These are phyloP conservation scores for Cyprinodon brontotheroides DNA, from an alignment of 2,113 vertebrate genomes.

Conservation along the genomic window DNA sequence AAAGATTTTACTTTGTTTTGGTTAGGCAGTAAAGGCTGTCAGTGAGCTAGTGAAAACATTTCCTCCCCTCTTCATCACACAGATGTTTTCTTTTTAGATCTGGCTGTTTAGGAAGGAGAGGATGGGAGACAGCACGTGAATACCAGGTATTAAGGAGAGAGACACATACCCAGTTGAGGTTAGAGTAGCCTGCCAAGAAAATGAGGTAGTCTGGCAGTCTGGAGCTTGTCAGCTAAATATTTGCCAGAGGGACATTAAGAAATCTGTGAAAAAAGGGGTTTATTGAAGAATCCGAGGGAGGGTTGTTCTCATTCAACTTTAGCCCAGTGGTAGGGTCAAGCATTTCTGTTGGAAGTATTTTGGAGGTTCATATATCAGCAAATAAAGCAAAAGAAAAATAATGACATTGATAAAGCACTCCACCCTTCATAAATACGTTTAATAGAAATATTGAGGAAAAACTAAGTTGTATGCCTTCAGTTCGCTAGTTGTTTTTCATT, in stretches of 20 bases:
- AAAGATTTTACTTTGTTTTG: conserved; percentile 65
- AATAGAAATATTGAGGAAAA: background rate
- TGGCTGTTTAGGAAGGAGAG: conserved; percentile 71
- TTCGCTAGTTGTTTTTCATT: background rate
- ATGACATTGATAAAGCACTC: background rate
- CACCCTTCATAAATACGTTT: too few relatives aligned
- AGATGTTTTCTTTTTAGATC: conserved; percentile 70
- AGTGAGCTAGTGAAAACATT: conserved; percentile 71
- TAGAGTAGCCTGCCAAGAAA: conserved; percentile 64
- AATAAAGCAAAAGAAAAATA: background rate
- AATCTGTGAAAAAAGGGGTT: conserved; percentile 64
- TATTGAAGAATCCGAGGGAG: conserved; percentile 57
- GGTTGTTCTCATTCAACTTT: conserved; percentile 60
- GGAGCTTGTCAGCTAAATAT: conserved; percentile 79
- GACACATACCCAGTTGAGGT: conserved; percentile 64
- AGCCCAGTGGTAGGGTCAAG: conserved; percentile 31
- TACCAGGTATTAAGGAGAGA: conserved; percentile 65
- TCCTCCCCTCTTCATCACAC: conserved; percentile 69
- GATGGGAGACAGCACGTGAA: conserved; percentile 66
- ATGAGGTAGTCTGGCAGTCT: conserved; percentile 73
- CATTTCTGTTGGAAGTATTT: conserved; percentile 38
- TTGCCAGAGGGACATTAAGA: conserved; percentile 69
- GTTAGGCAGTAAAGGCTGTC: conserved; percentile 64
- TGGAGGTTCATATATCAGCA: background rate
- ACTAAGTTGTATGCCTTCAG: background rate